A percentile compares a stretch with the other conserved stretches of the same genome.
Evolutionary conservation across 2,888 invertebrate species (phyloP).

Genomic region (Steinernema scapterisci): DNA sequence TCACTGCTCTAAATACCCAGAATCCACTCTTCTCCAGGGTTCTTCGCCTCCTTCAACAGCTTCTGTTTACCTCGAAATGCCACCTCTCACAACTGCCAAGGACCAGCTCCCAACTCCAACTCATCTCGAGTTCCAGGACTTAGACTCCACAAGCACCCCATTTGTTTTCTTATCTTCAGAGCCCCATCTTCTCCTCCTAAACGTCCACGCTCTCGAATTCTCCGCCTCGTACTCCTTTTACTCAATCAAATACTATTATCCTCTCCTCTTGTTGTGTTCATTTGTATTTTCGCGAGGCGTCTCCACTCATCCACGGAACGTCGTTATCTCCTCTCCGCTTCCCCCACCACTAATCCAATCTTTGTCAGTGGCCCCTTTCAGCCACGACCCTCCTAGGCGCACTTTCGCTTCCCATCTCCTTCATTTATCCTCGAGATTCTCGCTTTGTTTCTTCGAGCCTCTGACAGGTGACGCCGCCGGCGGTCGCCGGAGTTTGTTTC

Average conservation of each 20-base stretch:
- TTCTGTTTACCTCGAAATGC: no score
- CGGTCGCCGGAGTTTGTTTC: neutral
- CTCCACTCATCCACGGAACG: slow-evolving; percentile 15
- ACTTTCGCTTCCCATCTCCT: neutral
- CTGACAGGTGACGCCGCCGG: slow-evolving; percentile 1
- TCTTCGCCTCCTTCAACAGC: no score
- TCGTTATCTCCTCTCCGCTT: slow-evolving; percentile 7
- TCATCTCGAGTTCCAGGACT: no score
- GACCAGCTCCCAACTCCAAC: no score
- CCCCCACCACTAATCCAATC: slow-evolving; percentile 14
- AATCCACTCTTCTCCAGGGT: no score
- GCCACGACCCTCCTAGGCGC: neutral
- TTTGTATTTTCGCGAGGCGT: slow-evolving; percentile 21
- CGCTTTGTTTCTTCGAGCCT: neutral
- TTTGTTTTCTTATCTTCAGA: neutral
- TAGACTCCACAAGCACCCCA: neutral
- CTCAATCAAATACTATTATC: slow-evolving; percentile 31
- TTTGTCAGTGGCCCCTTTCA: neutral
- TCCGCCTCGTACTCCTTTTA: slow-evolving; percentile 18
- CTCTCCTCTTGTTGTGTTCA: slow-evolving; percentile 2
- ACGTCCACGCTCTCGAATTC: neutral
- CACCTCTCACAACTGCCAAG: no score
- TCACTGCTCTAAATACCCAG: no score
- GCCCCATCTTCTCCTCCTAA: neutral
- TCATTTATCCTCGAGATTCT: neutral